Conservation (phyloP, 2,888 invertebrate genomes). For the Ypsolopha scabrella region DNA sequence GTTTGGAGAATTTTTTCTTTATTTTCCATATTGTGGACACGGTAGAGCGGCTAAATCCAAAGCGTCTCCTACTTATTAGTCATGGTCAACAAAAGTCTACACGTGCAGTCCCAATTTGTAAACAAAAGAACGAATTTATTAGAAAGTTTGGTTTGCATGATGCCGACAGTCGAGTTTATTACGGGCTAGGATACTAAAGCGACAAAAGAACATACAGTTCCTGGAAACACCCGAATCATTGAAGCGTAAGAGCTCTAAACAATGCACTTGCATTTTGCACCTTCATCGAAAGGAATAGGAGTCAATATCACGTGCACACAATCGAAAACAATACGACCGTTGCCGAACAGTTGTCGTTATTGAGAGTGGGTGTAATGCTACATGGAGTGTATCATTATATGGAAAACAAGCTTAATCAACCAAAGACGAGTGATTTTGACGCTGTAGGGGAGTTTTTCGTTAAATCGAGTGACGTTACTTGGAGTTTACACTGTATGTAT, state of each 20-base stretch:
- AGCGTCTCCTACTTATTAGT: constrained; percentile 3
- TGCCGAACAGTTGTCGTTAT: constrained; percentile 6
- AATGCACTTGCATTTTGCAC: no score
- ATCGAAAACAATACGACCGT: no score
- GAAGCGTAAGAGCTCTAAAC: no score
- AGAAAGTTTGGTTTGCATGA: background rate
- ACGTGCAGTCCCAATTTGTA: constrained; percentile 10
- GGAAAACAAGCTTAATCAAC: constrained; percentile 6
- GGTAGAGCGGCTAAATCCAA: constrained; percentile 17
- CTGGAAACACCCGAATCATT: no score
- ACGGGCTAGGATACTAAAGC: constrained; percentile 1
- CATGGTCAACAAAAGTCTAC: background rate
- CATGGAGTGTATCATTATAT: constrained; percentile 7
- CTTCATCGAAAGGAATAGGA: no score
- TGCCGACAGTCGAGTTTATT: constrained; percentile 1
- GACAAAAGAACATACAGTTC: constrained; percentile 1
- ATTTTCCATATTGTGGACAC: constrained; percentile 20
- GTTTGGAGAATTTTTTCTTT: constrained; percentile 19
- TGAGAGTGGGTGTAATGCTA: constrained; percentile 8
- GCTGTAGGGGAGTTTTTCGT: constrained; percentile 7
- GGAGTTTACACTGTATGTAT: background rate
- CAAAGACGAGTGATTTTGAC: constrained; percentile 4
- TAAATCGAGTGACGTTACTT: constrained; percentile 6
- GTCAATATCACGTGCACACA: no score
- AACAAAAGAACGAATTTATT: constrained; percentile 6